Conservation (phyloP, 2,113 vertebrate genomes). For the Micromys minutus region DNA sequence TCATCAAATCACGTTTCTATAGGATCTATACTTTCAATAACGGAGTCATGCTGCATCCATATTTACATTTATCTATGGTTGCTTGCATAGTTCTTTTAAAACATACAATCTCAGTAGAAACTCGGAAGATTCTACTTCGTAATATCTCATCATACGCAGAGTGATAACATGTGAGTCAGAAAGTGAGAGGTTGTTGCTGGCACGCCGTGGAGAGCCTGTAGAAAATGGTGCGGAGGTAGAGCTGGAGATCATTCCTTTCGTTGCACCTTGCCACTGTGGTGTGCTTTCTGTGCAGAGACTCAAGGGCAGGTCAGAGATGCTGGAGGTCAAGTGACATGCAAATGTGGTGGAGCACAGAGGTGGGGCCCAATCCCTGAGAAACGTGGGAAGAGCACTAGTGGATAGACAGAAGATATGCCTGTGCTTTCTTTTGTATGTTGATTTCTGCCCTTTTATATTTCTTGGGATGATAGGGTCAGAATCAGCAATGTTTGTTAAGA, state of each 20-base stretch:
- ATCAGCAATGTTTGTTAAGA: background rate
- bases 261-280: no score
- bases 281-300: background rate
- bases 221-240: background rate
- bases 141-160: background rate
- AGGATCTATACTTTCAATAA: background rate
- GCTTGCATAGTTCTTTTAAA: background rate
- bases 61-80: no score
- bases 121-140: background rate
- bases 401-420: background rate
- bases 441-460: background rate
- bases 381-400: background rate
- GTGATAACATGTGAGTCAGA: background rate
- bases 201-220: background rate
- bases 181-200: background rate
- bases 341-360: background rate
- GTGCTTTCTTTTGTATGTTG: background rate
- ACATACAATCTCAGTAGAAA: background rate
- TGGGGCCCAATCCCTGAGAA: background rate
- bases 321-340: background rate
- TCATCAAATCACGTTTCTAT: background rate
- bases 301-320: no score
- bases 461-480: background rate
- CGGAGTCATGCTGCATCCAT: background rate
- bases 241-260: background rate